A percentile compares a stretch with the other conserved stretches of the same genome.
phyloP scores from a whole-genome alignment of 2,888 invertebrate genomes.

The Ellobium chinense region DNA sequence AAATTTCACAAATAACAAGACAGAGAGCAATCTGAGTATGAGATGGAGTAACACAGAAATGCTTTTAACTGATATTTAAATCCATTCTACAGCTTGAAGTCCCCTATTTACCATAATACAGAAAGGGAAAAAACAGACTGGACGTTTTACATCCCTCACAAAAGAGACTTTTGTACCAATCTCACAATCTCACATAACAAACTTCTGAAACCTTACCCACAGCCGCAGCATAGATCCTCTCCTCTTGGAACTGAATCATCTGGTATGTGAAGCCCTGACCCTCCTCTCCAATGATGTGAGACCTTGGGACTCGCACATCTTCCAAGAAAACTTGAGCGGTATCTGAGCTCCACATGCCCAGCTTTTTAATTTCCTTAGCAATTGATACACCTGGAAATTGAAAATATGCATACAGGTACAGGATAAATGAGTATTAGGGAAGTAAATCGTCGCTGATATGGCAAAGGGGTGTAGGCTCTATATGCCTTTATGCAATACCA shows the following conservation, averaged over 20 bases:
- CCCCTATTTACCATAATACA: too few species aligned
- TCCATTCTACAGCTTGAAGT: too few species aligned
- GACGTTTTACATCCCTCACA: too few species aligned
- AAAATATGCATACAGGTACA: not conserved
- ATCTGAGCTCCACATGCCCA: slow-evolving; percentile 81
- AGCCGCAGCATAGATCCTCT: slow-evolving; percentile 79
- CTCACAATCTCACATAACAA: too few species aligned
- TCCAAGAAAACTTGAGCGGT: slow-evolving; percentile 82
- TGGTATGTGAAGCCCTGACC: slow-evolving; percentile 82
- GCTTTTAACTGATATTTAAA: too few species aligned
- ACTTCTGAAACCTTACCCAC: slow-evolving; percentile 64
- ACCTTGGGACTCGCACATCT: slow-evolving; percentile 81
- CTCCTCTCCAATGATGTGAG: slow-evolving; percentile 81
- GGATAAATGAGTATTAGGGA: too few species aligned
- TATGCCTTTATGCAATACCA: not conserved
- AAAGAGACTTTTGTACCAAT: too few species aligned
- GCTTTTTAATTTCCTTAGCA: slow-evolving; percentile 80
- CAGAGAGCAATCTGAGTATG: too few species aligned
- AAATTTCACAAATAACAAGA: too few species aligned
- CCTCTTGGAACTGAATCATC: slow-evolving; percentile 82
- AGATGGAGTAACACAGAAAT: too few species aligned
- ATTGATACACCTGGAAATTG: slow-evolving; percentile 72
- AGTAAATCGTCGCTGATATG: too few species aligned
- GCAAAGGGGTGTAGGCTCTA: not conserved
- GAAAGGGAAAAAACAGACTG: too few species aligned